A percentile compares a stretch with the other conserved stretches of the same genome.
phyloP scores from a whole-genome alignment of 2,797 vertebrate species.

The Falco berigora region DNA sequence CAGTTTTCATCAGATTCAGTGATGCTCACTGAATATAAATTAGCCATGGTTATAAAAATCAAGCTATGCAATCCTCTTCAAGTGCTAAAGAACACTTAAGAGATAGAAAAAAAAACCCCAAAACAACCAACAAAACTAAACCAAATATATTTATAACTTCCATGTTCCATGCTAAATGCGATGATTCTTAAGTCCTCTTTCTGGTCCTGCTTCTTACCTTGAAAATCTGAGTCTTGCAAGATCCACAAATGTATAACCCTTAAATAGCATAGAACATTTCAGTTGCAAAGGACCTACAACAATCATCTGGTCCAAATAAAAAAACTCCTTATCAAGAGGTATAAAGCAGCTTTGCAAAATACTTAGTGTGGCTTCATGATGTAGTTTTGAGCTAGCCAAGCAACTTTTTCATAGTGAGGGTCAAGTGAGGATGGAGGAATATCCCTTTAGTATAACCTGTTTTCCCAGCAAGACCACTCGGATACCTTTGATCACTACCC shows the following conservation, averaged over 20 bases:
- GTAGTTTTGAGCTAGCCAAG: neutral
- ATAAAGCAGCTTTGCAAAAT: neutral
- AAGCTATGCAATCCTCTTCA: neutral
- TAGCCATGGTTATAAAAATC: neutral
- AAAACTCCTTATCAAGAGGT: neutral
- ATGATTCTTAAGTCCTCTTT: neutral
- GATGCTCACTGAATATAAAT: neutral
- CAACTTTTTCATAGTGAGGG: neutral
- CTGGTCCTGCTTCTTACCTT: neutral
- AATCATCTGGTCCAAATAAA: neutral
- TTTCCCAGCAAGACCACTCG: neutral
- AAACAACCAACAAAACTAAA: neutral
- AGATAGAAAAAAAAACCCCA: neutral
- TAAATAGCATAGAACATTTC: neutral
- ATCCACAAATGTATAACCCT: neutral
- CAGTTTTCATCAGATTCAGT: neutral
- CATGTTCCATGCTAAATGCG: neutral
- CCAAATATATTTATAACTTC: neutral
- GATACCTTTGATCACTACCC: neutral
- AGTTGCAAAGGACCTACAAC: neutral
- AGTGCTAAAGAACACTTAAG: neutral
- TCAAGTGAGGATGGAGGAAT: neutral
- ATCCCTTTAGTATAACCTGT: neutral
- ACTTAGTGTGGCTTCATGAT: neutral
- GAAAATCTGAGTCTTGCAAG: neutral